phyloP scores from a whole-genome alignment of 2,113 vertebrate genomes.

The Nerophis ophidion region DNA sequence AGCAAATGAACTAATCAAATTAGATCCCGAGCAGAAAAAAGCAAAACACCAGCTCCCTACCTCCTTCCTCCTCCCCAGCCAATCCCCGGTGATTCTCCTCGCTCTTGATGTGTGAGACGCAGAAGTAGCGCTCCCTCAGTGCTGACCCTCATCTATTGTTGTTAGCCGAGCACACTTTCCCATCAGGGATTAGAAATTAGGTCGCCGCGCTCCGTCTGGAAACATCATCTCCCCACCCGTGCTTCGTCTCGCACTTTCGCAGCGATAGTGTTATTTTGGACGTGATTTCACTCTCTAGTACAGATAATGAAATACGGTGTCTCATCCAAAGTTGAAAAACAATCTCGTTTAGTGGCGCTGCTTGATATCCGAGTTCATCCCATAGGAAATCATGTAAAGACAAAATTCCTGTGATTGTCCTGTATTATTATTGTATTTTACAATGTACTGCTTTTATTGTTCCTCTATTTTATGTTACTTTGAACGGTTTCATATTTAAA shows the following conservation, averaged over 20 bases:
- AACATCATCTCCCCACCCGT: conserved; percentile 26
- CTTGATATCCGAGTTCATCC: no score
- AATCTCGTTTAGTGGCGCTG: no score
- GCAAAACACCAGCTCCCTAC: conserved; percentile 23
- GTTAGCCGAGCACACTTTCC: conserved; percentile 48
- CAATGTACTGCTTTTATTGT: no score
- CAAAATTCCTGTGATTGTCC: no score
- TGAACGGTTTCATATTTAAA: no score
- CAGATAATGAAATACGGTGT: background rate
- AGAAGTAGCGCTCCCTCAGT: conserved; percentile 36
- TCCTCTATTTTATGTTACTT: no score
- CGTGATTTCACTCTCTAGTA: no score
- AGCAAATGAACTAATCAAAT: conserved; percentile 53
- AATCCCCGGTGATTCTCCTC: conserved; percentile 39
- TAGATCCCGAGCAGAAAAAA: conserved; percentile 44
- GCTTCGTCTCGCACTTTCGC: background rate
- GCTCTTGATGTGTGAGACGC: conserved; percentile 47
- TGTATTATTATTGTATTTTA: no score
- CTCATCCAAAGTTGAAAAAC: no score
- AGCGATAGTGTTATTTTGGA: background rate
- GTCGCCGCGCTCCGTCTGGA: conserved; percentile 47
- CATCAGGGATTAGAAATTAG: conserved; percentile 52
- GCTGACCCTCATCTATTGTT: conserved; percentile 53
- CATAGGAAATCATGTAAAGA: no score
- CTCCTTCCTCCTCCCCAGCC: conserved; percentile 17